Percentiles rank a stretch among this genome's conserved stretches.
phyloP scores from a whole-genome alignment of 2,888 invertebrate species.

The Leptopterna dolabrata region DNA sequence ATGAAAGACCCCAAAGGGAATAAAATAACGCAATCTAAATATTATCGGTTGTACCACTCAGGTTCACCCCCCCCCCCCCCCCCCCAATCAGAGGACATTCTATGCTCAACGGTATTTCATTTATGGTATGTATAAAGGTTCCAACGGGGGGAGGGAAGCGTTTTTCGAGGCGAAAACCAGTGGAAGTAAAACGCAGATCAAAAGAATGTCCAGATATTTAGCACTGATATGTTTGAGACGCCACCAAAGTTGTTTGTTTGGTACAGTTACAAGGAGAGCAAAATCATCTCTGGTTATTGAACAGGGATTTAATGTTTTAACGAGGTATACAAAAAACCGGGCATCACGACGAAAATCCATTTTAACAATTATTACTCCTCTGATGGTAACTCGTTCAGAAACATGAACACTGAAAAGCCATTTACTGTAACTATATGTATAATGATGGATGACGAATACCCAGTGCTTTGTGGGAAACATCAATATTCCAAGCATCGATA shows the following conservation, averaged over 20 bases:
- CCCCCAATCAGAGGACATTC: background rate
- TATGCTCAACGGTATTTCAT: background rate
- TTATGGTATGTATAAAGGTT: background rate
- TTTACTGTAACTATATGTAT: too few species aligned
- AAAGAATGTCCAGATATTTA: background rate
- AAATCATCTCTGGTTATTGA: too few species aligned
- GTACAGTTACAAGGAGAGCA: too few species aligned
- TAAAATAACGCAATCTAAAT: background rate
- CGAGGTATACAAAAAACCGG: too few species aligned
- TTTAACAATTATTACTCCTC: too few species aligned
- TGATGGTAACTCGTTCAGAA: too few species aligned
- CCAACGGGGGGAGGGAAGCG: background rate
- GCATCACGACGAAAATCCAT: too few species aligned
- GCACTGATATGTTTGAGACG: background rate
- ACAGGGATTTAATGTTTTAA: too few species aligned
- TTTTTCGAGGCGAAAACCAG: background rate
- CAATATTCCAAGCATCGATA: too few species aligned
- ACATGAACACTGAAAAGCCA: too few species aligned
- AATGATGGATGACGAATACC: too few species aligned
- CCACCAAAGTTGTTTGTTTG: background rate
- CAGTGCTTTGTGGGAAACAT: too few species aligned
- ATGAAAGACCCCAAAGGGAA: background rate
- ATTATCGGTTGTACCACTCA: background rate
- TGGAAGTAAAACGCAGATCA: background rate
- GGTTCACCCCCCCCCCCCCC: background rate